Percentiles rank a stretch among this genome's conserved stretches.
Evolutionary conservation across 2,797 vertebrate species (phyloP).

Genomic region (Falco peregrinus): DNA sequence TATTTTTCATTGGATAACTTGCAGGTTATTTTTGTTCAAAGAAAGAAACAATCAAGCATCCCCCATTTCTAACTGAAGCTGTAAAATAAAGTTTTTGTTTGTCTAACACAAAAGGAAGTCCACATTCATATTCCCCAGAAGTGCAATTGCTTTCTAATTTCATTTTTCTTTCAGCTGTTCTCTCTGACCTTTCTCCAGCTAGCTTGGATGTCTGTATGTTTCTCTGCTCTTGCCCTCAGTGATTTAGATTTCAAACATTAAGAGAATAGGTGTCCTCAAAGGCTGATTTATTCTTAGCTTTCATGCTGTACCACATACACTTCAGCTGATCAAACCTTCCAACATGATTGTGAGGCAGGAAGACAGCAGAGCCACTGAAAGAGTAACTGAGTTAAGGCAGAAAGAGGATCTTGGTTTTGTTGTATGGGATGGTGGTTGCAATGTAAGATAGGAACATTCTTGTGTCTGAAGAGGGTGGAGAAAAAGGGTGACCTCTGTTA

Average conservation of each 20-base stretch:
- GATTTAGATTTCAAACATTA: not conserved
- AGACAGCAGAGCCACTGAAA: not conserved
- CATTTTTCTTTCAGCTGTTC: not conserved
- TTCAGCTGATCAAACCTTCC: not conserved
- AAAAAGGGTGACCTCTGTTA: not conserved
- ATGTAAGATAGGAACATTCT: not conserved
- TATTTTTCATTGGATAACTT: not conserved
- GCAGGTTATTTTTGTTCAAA: not conserved
- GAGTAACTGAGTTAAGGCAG: not conserved
- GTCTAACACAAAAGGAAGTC: not conserved
- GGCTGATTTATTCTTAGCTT: not conserved
- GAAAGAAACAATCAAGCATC: not conserved
- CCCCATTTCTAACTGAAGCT: not conserved
- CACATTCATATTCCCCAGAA: not conserved
- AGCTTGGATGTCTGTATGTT: not conserved
- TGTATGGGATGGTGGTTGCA: not conserved
- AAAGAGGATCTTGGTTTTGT: not conserved
- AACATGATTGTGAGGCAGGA: not conserved
- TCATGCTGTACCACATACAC: not conserved
- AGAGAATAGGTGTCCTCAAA: not conserved
- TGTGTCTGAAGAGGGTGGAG: not conserved
- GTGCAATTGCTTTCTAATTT: not conserved
- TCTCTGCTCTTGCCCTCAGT: not conserved
- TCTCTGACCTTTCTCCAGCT: not conserved
- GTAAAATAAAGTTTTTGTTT: not conserved